Percentiles rank a stretch among this genome's conserved stretches.
These are phyloP conservation scores for Rhabdomys dilectus DNA, from an alignment of 2,113 vertebrate genomes.

Conservation along the genomic window DNA sequence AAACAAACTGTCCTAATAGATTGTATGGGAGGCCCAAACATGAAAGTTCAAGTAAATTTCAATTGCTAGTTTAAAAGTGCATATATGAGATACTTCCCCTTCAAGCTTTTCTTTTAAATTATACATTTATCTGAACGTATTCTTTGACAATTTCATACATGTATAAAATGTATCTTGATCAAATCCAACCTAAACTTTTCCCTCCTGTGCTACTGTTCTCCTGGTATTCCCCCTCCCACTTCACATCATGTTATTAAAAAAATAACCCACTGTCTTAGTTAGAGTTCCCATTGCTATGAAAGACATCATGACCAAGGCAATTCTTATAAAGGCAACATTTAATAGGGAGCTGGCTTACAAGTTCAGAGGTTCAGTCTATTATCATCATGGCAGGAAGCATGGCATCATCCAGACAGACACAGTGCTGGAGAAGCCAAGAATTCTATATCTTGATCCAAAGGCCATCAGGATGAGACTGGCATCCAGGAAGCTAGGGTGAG, in stretches of 20 bases:
- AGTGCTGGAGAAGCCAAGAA: no score
- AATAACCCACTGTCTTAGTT: no score
- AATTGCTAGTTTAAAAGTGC: constrained; percentile 57
- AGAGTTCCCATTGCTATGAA: no score
- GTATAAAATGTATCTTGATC: not conserved
- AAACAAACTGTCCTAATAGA: constrained; percentile 38
- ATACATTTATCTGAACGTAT: not conserved
- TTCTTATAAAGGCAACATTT: no score
- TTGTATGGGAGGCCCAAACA: constrained; percentile 45
- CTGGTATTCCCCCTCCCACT: not conserved
- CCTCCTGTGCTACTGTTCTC: not conserved
- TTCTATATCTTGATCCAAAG: no score
- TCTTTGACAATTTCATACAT: not conserved
- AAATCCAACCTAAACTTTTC: not conserved
- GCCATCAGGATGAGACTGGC: no score
- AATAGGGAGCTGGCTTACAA: no score
- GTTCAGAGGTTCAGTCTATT: no score
- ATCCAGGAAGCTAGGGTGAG: no score
- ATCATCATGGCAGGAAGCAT: no score
- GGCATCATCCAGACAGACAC: no score
- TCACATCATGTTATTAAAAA: not conserved
- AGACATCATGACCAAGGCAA: no score
- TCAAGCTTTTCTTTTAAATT: not conserved
- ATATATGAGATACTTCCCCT: not conserved
- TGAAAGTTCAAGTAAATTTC: constrained; percentile 64